Conservation (phyloP, 2,113 vertebrate species). For the Poeciliopsis occidentalis region DNA sequence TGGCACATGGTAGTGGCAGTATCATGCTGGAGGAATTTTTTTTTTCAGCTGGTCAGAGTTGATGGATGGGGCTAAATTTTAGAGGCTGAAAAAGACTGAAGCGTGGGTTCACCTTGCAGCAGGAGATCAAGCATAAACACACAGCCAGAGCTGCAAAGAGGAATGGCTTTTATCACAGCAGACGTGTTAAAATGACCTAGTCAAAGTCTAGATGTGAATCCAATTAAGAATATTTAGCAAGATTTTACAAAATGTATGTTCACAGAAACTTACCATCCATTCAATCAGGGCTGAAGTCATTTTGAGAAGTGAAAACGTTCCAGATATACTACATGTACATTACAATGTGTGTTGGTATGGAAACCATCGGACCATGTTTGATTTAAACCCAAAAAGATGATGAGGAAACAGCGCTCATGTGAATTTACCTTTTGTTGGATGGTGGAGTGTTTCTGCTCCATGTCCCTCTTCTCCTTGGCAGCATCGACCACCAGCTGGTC, state of each 20-base stretch:
- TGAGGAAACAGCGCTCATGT: neutral
- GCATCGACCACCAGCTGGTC: conserved; percentile 93
- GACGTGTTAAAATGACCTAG: too few relatives aligned
- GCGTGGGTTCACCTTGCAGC: neutral
- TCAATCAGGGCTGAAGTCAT: too few relatives aligned
- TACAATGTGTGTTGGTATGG: neutral
- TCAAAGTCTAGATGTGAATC: too few relatives aligned
- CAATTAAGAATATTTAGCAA: too few relatives aligned
- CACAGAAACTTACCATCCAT: too few relatives aligned
- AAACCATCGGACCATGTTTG: neutral
- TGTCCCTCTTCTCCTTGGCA: conserved; percentile 94
- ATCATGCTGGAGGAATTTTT: neutral
- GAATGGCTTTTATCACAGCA: too few relatives aligned
- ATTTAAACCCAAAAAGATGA: neutral
- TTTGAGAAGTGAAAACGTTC: neutral
- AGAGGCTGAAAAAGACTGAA: neutral
- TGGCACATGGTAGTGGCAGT: too few relatives aligned
- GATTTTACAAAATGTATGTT: too few relatives aligned
- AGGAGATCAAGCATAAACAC: neutral
- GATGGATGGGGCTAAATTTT: neutral
- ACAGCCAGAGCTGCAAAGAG: neutral
- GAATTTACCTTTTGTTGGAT: conserved; percentile 95
- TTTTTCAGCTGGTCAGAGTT: neutral
- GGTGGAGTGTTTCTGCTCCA: conserved; percentile 98
- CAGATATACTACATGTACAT: neutral